Evolutionary conservation across 1,140 invertebrate genomes (phyloP), one percentile per base, ranked within the genome.

Genomic region (Globodera rostochiensis): DNA sequence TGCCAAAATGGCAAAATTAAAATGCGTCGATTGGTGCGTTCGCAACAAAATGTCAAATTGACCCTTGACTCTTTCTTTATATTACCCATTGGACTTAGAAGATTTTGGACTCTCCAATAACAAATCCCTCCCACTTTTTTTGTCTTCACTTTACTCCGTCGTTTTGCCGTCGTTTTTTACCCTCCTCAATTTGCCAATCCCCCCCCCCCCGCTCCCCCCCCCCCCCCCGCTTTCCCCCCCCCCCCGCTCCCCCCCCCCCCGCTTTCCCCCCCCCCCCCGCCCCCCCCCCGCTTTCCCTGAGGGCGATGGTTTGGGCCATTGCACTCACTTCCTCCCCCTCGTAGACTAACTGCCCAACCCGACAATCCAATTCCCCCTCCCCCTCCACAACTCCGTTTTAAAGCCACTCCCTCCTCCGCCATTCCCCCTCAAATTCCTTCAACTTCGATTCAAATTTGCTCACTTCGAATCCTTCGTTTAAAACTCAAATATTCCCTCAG

Each of bases 111-210:
- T 53, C 50, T 53, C 50, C 50, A 53, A 53, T 53, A 53, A 53
- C 50, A 53, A 53, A 7, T 13, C 7, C 7, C 11, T 53, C 50
- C 50, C 50, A 13, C 1, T 64, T 64, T 19, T 64, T 64, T 15
- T 6, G 57, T 64, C 57, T 64, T 64, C 57, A 8, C 66, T 64
- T n/a, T 15, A 53, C 45, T 36, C 66, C 66, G 49, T 11, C 50
- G 71, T 78, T 67, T 78, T 78, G 66, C 21, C 13, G 69, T 47
- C 13, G 69, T 47, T 36, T 19, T 11, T 11, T 15, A 66, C 25
- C 25, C 70, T 78, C 19, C 11, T 70, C 76, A 69, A 78, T 78
- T 71, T 78, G 76, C 57, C 76, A 47, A 21, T 78, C n/a, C 66
- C 53, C 70, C 25, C 9, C 6, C 15, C 25, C n/a, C 45, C 53